Conservation (phyloP, 2,113 vertebrate genomes). For the Nycticryphes semicollaris region DNA sequence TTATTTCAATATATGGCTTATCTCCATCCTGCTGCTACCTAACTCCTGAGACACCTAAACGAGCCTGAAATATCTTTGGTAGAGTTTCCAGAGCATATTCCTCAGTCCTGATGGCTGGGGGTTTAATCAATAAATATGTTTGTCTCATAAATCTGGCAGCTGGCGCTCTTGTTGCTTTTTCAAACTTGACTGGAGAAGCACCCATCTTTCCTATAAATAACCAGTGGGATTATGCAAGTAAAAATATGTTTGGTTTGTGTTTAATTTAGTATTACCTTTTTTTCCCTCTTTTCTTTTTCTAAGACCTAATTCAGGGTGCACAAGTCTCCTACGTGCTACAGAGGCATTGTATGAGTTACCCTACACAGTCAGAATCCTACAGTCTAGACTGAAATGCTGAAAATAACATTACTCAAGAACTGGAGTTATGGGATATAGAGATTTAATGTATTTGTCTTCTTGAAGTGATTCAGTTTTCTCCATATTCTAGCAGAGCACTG, state of each 20-base stretch:
- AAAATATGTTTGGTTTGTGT: background rate
- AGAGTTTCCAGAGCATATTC: accelerated
- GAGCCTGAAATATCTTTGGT: background rate
- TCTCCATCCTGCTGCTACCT: background rate
- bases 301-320: background rate
- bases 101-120: background rate
- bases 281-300: background rate
- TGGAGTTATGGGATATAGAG: background rate
- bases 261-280: background rate
- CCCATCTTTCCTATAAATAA: background rate
- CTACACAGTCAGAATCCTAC: background rate
- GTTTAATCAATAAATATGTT: background rate
- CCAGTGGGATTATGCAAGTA: background rate
- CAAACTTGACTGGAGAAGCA: background rate
- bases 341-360: background rate
- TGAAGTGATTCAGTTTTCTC: background rate
- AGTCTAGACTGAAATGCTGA: background rate
- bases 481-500: background rate
- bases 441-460: background rate
- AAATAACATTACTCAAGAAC: background rate
- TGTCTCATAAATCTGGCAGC: background rate
- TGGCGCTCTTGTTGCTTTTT: background rate
- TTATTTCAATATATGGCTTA: background rate
- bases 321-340: background rate
- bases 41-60: background rate